These are phyloP conservation scores for Heterodera filipjevi DNA, from an alignment of 2,888 invertebrate genomes.

Conservation along the genomic window DNA sequence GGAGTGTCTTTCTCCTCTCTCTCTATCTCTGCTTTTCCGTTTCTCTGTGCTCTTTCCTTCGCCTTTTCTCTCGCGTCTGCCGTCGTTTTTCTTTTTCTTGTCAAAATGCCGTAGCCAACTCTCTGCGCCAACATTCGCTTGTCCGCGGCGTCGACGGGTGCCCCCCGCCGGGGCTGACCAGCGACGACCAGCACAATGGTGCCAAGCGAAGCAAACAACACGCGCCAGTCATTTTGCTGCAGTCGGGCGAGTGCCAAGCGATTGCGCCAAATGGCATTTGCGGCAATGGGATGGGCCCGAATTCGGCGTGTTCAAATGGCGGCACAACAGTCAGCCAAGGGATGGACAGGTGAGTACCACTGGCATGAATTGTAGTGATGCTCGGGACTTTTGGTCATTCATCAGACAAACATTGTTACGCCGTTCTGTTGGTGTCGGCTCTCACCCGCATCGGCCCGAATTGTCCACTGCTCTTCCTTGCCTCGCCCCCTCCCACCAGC, in stretches of 20 bases:
- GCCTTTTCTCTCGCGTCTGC: constrained; percentile 41
- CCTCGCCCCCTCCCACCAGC: constrained; percentile 10
- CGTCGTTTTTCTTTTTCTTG: background rate
- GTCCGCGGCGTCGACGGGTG: constrained; percentile 16
- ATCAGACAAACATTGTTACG: constrained; percentile 1
- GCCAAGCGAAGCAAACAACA: background rate
- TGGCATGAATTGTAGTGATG: background rate
- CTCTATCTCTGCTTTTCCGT: constrained; percentile 33
- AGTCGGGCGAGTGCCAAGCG: constrained; percentile 13
- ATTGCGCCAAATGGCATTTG: constrained; percentile 20
- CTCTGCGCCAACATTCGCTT: constrained; percentile 3
- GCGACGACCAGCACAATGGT: background rate
- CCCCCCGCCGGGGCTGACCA: constrained; percentile 22
- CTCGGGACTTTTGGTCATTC: background rate
- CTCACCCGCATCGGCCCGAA: background rate
- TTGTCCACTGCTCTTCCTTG: background rate
- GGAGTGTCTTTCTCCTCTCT: constrained; percentile 31
- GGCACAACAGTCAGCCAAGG: background rate
- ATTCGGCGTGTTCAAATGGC: background rate
- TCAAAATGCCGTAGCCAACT: constrained; percentile 19
- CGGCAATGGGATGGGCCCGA: background rate
- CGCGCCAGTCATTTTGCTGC: constrained; percentile 16
- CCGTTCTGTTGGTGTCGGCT: background rate
- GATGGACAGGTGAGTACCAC: background rate
- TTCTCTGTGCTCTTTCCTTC: constrained; percentile 39